Conservation (phyloP, 1,140 invertebrate genomes). For the Drosophila bipectinata region DNA sequence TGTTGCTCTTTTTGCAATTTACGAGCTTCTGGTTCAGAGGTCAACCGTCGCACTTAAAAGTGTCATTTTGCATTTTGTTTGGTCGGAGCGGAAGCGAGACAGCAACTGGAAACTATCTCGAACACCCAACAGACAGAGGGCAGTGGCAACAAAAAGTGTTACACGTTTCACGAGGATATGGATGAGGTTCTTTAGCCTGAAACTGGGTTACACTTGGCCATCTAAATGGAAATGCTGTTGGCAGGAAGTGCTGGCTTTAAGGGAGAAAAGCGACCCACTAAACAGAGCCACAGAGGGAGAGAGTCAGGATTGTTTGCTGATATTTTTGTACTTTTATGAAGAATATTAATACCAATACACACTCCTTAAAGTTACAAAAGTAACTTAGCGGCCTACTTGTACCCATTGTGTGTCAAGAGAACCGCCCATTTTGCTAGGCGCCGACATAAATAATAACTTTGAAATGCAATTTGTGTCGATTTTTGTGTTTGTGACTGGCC, state of each 20-base stretch:
- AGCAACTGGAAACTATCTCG: constrained; percentile 18
- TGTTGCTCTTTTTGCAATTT: constrained; percentile 56
- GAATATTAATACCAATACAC: too few species aligned
- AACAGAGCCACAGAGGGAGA: not conserved
- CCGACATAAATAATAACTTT: constrained; percentile 76
- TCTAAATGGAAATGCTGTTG: constrained; percentile 75
- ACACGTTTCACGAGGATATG: constrained; percentile 37
- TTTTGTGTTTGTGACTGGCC: constrained; percentile 53
- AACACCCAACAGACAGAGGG: constrained; percentile 65
- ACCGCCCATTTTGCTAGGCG: constrained; percentile 29
- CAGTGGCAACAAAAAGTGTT: constrained; percentile 25
- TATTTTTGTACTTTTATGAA: too few species aligned
- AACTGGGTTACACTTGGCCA: constrained; percentile 70
- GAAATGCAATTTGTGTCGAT: constrained; percentile 79
- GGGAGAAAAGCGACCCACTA: not conserved
- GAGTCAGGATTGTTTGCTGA: too few species aligned
- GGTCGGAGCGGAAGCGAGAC: constrained; percentile 16
- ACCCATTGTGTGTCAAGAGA: constrained; percentile 12
- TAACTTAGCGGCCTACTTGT: constrained; percentile 8
- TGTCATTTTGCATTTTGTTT: constrained; percentile 76
- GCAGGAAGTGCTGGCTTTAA: constrained; percentile 53
- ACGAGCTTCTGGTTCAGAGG: constrained; percentile 81
- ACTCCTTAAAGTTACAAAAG: constrained; percentile 8
- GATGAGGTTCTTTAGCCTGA: constrained; percentile 31
- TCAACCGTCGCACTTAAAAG: constrained; percentile 79